Evolutionary conservation across 53 echinoderm and acorn worm genomes (phyloP).

Genomic region (Holothuria leucospilota): DNA sequence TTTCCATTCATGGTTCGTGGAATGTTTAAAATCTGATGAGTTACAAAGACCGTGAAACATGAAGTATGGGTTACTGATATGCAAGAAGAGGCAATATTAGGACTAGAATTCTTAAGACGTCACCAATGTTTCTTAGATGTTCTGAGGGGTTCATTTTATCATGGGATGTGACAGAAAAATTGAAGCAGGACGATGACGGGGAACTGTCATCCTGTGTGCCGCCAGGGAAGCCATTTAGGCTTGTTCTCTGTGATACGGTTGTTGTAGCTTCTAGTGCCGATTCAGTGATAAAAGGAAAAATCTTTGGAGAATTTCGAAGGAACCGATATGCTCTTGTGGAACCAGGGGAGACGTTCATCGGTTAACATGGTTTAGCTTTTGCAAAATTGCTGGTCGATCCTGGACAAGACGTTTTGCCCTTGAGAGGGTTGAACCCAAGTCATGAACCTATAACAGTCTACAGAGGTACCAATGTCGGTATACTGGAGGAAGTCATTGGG

Average conservation of each 20-base stretch:
- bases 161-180: no score
- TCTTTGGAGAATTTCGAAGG: background rate
- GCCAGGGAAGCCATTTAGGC: conserved; percentile 31
- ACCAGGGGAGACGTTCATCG: background rate
- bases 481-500: background rate
- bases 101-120: conserved; percentile 33
- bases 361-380: background rate
- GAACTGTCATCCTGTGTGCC: background rate
- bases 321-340: conserved; percentile 10
- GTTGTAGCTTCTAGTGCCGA: conserved; percentile 11
- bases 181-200: no score
- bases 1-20: no score
- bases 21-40: conserved; percentile 8
- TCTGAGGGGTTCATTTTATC: conserved; percentile 5
- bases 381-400: conserved; percentile 46
- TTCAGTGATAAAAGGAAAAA: conserved; percentile 7
- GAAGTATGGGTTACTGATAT: conserved; percentile 50
- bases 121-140: no score
- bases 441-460: conserved; percentile 19
- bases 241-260: conserved; percentile 21
- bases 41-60: conserved; percentile 1
- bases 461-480: conserved; percentile 17
- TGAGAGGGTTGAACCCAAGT: conserved; percentile 39
- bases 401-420: background rate
- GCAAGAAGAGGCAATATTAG: conserved; percentile 13